Evolutionary conservation across 2,888 invertebrate species (phyloP), one percentile per base, ranked within the genome.

Genomic region (Thysanoteuthis rhombus): DNA sequence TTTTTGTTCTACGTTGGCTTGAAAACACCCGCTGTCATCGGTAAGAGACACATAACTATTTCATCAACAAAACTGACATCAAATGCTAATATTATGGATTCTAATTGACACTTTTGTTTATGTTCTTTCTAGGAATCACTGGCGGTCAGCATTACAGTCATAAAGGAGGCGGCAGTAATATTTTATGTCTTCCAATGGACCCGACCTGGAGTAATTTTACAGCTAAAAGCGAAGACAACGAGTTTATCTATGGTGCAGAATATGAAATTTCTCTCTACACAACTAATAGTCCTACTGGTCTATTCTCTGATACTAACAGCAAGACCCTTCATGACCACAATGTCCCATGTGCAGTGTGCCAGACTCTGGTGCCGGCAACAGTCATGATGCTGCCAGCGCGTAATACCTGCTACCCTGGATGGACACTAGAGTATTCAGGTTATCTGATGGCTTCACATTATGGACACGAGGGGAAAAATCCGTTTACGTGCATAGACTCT

Each of bases 381-480:
- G 38, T 75, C 58, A 52, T 95, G 32, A 95, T 95, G 95, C 91
- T 95, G 75, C 95, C 95, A 25, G 95, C 93, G 2, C 91, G 92
- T 42, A 93, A 93, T 4, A 42, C 22, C 40, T 95, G 95, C 93
- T 94, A 94, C 36, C 47, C 75, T 6, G 95, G 94, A 12, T 95
- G 95, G 95, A 94, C 93, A 22, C 28, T 93, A 40, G 95, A 95
- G 93, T 95, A 95, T 93, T 40, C 90, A 4, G 95, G 95, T 40
- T 95, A 95, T 93, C 93, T 95, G 42, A 94, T 95, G 94, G 45
- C 95, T 1, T 94, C 93, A 19, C 93, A 94, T 93, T 91, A 94
- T n/a, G 91, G 42, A 12, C 94, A 94, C 32, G n/a, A n/a, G 16
- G 91, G 93, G 25, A 93, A 93, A 22, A 92, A 93, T n/a, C 45